Base-by-base conservation (phyloP, 2,888 invertebrate species). In the Drosophila greeni region DNA sequence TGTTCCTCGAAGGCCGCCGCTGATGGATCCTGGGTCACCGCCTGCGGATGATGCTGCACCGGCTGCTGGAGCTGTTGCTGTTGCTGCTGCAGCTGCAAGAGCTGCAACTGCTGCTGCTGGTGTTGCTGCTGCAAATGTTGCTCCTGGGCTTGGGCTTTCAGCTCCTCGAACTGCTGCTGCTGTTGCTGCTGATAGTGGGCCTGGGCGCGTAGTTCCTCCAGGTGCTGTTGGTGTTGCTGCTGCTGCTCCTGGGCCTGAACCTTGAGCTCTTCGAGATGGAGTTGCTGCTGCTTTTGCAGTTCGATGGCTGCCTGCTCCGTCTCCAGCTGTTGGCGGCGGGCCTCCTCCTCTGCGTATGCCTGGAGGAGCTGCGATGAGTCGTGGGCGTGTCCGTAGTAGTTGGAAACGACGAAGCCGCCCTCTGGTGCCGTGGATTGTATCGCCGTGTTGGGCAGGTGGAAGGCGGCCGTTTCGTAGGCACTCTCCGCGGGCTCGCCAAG, bases 381-480 rank as follows among this genome's bases (percentile, higher is more conserved):
- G 31, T 86, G 85, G 2, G 82, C 66, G 48, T 86, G 86, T 14
- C 85, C 86, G 68, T 86, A 88, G 61, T 83, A 88, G 58, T 87
- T 88, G 1, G 89, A 89, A 3, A 88, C 87, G 8, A 88, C 82
- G 68, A 89, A 88, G 6, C 88, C 88, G 0, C 85, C 80, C 57
- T 87, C 83, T 0, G 86, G 79, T 4, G 75, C 72, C 3, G 80
- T 57, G 0, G 76, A 64, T 20, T 47, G 45, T 1, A 75, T 61
- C 3, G 79, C 70, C 2, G 81, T 74, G 55, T 87, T 87, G 39
- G 85, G 72, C 58, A 86, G 59, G 47, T 82, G 85, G 67, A 87
- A 87, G 1, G 87, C 76, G 2, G 84, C 85, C 2, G 82, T 81
- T 31, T 85, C 80, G 43, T 76, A 80, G 23, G 73, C 68, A 1